A percentile compares a stretch with the other conserved stretches of the same genome.
phyloP scores from a whole-genome alignment of 2,888 invertebrate genomes.

The Camponotus fellah region DNA sequence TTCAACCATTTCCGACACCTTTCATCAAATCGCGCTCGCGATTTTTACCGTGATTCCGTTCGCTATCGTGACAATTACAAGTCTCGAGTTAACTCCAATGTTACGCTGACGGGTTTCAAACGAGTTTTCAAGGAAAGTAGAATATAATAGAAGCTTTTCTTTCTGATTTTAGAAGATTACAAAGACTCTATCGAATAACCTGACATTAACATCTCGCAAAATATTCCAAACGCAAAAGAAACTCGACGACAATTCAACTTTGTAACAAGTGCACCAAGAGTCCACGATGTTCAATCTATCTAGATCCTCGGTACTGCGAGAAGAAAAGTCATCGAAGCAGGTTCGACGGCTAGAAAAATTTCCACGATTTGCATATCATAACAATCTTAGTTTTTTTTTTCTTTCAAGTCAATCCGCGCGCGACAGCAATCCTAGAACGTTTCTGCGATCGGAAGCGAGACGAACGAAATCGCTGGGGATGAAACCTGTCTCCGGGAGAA shows the following conservation, averaged over 20 bases:
- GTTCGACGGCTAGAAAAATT: constrained; percentile 7
- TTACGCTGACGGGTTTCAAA: constrained; percentile 4
- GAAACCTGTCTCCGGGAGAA: constrained; percentile 13
- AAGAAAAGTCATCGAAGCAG: not conserved
- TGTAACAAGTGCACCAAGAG: not conserved
- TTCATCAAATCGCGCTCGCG: constrained; percentile 67
- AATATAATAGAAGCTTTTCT: not conserved
- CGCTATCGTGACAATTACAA: constrained; percentile 27
- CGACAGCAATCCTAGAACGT: constrained; percentile 11
- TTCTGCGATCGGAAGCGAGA: constrained; percentile 6
- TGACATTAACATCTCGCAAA: not conserved
- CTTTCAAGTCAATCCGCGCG: not conserved
- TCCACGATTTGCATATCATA: constrained; percentile 36
- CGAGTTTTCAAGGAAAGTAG: not conserved
- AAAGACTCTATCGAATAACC: not conserved
- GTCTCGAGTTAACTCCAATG: constrained; percentile 12
- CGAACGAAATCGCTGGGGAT: constrained; percentile 27
- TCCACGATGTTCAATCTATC: not conserved
- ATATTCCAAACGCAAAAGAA: not conserved
- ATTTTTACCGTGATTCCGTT: constrained; percentile 66
- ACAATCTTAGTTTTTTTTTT: constrained; percentile 24
- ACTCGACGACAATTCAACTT: not conserved
- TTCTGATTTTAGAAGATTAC: not conserved
- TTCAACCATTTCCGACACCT: constrained; percentile 65
- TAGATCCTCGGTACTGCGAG: not conserved